These are phyloP conservation scores for Parambassis ranga DNA, from an alignment of 2,797 vertebrate genomes.

Conservation along the genomic window DNA sequence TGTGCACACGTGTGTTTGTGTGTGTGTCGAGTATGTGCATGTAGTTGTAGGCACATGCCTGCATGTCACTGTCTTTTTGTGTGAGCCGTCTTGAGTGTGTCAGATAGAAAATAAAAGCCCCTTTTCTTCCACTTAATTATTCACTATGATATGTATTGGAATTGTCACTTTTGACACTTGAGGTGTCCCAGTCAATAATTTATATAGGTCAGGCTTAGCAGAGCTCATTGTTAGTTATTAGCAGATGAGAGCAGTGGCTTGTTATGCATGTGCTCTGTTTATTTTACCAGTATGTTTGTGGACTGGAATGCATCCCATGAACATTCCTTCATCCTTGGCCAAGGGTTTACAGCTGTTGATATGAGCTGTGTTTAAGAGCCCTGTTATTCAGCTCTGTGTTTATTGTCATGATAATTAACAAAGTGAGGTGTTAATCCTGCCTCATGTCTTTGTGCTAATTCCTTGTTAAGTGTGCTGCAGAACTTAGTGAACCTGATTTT, in stretches of 20 bases:
- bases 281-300: constrained; percentile 71
- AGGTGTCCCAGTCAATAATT: constrained; percentile 78
- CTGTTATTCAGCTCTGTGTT: constrained; percentile 56
- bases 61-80: constrained; percentile 49
- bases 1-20: constrained; percentile 33
- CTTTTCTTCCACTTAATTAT: constrained; percentile 73
- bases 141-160: constrained; percentile 72
- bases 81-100: constrained; percentile 54
- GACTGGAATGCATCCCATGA: constrained; percentile 64
- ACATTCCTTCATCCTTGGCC: constrained; percentile 69
- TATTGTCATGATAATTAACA: constrained; percentile 69
- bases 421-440: constrained; percentile 61
- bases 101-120: constrained; percentile 69
- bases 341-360: constrained; percentile 65
- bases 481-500: constrained; percentile 28
- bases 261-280: constrained; percentile 64
- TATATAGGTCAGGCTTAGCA: constrained; percentile 75
- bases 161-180: constrained; percentile 79
- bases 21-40: constrained; percentile 12
- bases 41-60: constrained; percentile 25
- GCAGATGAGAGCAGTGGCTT: constrained; percentile 66
- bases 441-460: constrained; percentile 34
- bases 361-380: constrained; percentile 47
- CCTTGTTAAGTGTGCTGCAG: constrained; percentile 34
- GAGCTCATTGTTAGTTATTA: constrained; percentile 72